Evolutionary conservation across 2,888 invertebrate genomes (phyloP), one percentile per base, ranked within the genome.

Genomic region (Drosophila koepferae): DNA sequence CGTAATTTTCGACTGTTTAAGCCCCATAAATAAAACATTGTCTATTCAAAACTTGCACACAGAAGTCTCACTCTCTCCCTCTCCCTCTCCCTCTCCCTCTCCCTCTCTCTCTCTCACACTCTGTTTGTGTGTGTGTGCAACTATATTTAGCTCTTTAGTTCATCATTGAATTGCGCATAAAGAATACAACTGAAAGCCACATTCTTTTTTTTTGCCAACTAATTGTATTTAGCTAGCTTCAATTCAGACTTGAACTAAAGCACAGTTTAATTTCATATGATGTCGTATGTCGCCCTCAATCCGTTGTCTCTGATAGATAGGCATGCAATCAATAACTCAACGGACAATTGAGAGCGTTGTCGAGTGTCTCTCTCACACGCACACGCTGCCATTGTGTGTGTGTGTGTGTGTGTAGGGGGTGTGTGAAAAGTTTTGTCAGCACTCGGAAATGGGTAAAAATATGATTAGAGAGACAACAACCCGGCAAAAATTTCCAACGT

Each of bases 151-250:
- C 68, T 60, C 54, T 74, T 82, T 40, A 68, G 66, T 77, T 80
- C 64, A 75, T 72, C 66, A 82, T 73, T 82, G 72, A 82, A 84
- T 79, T 79, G n/a, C n/a, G n/a, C n/a, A n/a, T n/a, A n/a, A 74
- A 49, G n/a, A 49, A 31, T 74, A 69, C 69, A 72, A 46, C 23
- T 38, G 53, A 49, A 60, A 74, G 63, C 70, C 64, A 20, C 46
- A 53, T 40, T 56, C 20, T 40, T 23, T 41, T 55, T 61, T 59
- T 63, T 67, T 43, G 64, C 20, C 53, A 63, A 71, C 82, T 86
- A 86, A 89, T 89, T 89, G 82, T 76, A 72, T 66, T 82, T 84
- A 86, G 86, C 86, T 86, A 80, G 73, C 84, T 73, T 73, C 72
- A 84, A 86, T 89, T 86, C 67, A 84, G 79, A 44, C 60, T 44